A percentile compares a stretch with the other conserved stretches of the same genome.
phyloP scores from a whole-genome alignment of 2,797 vertebrate species.

The Necrosyrtes monachus region DNA sequence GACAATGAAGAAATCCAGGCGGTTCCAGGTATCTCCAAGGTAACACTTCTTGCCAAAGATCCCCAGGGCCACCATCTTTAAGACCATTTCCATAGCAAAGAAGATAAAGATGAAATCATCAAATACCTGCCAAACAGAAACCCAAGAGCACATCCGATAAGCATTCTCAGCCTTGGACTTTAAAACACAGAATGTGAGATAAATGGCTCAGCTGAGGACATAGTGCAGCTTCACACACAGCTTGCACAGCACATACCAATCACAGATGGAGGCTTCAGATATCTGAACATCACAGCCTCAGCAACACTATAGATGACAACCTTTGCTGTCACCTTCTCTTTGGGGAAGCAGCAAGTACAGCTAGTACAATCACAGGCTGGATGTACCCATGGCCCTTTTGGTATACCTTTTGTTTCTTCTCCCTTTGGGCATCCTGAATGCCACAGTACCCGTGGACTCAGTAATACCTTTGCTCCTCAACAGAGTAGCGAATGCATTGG shows the following conservation, averaged over 20 bases:
- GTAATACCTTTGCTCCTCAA: background rate
- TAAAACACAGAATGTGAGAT: background rate
- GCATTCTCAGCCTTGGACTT: background rate
- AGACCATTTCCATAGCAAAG: slow-evolving; percentile 98
- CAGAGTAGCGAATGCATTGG: background rate
- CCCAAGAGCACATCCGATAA: background rate
- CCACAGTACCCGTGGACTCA: background rate
- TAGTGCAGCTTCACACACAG: background rate
- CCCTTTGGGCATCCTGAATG: background rate
- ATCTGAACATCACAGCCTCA: background rate
- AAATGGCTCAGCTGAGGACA: background rate
- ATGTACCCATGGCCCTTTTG: background rate
- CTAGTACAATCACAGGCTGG: background rate
- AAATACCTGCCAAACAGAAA: slow-evolving; percentile 82
- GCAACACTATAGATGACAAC: background rate
- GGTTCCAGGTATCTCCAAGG: slow-evolving; percentile 98
- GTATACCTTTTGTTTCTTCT: background rate
- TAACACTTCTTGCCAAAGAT: slow-evolving; percentile 95
- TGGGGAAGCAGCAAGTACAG: background rate
- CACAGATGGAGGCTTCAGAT: background rate
- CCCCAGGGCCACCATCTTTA: slow-evolving; percentile 97
- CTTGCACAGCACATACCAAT: background rate
- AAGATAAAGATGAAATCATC: slow-evolving; percentile 98
- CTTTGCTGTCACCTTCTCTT: background rate
- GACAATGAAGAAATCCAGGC: slow-evolving; percentile 97